Percentiles rank a stretch among this genome's conserved stretches.
Conservation (phyloP, 23 tunicate genomes). For the Phallusia fumigata region DNA sequence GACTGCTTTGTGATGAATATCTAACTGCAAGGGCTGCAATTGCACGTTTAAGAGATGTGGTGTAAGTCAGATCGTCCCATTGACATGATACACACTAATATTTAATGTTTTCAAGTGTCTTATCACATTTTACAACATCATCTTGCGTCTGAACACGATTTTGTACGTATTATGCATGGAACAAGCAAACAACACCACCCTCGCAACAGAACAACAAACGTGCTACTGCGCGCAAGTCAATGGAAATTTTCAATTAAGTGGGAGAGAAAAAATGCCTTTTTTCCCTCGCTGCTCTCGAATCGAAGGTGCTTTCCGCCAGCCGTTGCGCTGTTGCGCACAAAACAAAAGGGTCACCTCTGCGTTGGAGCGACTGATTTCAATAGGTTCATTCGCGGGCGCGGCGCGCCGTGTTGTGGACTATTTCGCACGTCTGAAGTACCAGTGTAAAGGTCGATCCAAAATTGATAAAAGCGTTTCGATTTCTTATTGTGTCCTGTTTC, state of each 20-base stretch:
- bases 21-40: too few species aligned
- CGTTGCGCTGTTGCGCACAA: conserved; percentile 8
- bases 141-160: neutral
- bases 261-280: neutral
- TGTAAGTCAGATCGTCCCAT: too few species aligned
- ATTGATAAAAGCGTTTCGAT: too few species aligned
- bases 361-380: neutral
- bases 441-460: too few species aligned
- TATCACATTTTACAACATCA: neutral
- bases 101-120: too few species aligned
- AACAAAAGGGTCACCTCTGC: neutral
- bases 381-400: neutral
- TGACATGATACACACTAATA: too few species aligned
- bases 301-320: neutral
- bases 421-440: too few species aligned
- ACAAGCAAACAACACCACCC: neutral
- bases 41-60: too few species aligned
- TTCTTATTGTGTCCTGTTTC: too few species aligned
- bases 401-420: neutral
- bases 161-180: neutral
- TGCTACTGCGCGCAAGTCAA: neutral
- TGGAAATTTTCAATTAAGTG: conserved; percentile 2
- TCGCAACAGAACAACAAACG: neutral
- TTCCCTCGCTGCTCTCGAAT: neutral
- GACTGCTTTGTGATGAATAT: too few species aligned